Base-by-base conservation (phyloP, 23 tunicate genomes). In the Styela clava region DNA sequence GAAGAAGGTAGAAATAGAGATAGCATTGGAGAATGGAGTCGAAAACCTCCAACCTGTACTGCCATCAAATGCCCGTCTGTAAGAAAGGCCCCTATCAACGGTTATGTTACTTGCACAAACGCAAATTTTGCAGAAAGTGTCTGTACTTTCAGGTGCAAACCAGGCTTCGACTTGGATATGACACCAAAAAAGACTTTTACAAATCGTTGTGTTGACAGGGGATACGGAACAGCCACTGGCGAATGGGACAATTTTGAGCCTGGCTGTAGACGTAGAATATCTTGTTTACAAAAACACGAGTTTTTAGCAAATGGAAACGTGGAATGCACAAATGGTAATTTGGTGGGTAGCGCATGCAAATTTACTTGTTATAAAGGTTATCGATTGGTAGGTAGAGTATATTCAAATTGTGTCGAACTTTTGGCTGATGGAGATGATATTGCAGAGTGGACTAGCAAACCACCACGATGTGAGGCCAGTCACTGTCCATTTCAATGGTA, bases 291-390 rank as follows among this genome's bases (percentile, higher is more conserved):
- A 24, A 52, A 51, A 44, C 81, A 76, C 7, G 2, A 52, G n/a
- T 26, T 31, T 52, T 26, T 56, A 20, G 21, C 12, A 0, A 37
- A 76, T 0, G 81, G 81, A 24, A 27, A 25, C 16, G 81, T 76
- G 27, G 16, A 36, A 44, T 76, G 81, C 65, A 33, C 65, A 44
- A 56, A 76, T 24, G 64, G 64, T 12, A 33, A 36, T 23, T 76
- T 20, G 28, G 26, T 52, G 64, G 64, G 64, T 24, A 76, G 81
- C n/a, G 65, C 27, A 23, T 76, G 81, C 31, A 23, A 51, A 52
- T 76, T 76, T 29, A 52, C 63, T 7, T 76, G 81, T 31, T 12
- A 76, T 52, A 56, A 76, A 21, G 81, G 81, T 37, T 76, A 44
- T 76, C 62, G 21, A 64, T 27, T 76, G 52, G 30, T 24, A 18